A percentile compares a stretch with the other conserved stretches of the same genome.
phyloP scores from a whole-genome alignment of 2,113 vertebrate species.

The Ailurus styani region DNA sequence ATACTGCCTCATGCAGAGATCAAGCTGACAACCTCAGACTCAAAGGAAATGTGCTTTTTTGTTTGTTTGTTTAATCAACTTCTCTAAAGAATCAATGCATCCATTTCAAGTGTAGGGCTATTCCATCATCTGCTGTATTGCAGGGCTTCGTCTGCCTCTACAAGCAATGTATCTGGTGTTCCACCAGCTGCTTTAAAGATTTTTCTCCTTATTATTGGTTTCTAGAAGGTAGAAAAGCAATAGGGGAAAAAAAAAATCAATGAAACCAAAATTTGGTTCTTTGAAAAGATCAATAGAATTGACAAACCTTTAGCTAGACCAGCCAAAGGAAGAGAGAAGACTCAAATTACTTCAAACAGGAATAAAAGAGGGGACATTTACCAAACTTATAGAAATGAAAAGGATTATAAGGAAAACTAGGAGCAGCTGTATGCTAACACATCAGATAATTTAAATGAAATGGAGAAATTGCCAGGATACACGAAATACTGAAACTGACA shows the following conservation, averaged over 20 bases:
- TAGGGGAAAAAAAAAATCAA: not conserved
- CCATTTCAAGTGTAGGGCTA: not conserved
- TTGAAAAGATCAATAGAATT: not conserved
- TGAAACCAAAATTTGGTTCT: not conserved
- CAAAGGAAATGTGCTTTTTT: not conserved
- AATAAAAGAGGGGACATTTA: not conserved
- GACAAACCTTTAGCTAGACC: not conserved
- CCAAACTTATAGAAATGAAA: not conserved
- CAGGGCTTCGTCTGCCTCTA: not conserved
- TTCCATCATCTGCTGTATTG: not conserved
- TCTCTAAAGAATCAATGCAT: not conserved
- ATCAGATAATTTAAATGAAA: not conserved
- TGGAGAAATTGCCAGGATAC: not conserved
- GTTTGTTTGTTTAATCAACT: not conserved
- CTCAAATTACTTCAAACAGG: not conserved
- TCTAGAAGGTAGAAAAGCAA: not conserved
- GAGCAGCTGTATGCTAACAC: not conserved
- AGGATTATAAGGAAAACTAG: not conserved
- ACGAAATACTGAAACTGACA: not conserved
- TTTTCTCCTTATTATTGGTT: not conserved
- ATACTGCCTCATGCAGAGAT: not conserved
- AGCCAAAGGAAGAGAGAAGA: not conserved
- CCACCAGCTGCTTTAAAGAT: not conserved
- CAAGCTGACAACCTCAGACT: not conserved
- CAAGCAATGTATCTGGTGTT: not conserved